phyloP scores from a whole-genome alignment of 2,797 vertebrate genomes.

The Hoplostethus atlanticus region DNA sequence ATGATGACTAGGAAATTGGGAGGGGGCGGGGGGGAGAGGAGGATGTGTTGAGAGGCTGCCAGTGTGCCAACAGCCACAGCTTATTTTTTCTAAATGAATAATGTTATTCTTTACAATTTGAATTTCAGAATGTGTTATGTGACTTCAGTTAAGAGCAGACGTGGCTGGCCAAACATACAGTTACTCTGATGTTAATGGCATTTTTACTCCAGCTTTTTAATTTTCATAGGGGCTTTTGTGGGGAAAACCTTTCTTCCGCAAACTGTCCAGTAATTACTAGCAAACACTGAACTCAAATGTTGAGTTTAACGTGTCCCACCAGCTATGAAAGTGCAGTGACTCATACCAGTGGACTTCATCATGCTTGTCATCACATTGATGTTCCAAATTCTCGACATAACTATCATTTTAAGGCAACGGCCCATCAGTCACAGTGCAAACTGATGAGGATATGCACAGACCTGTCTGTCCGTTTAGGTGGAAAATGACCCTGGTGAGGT shows the following conservation, averaged over 20 bases:
- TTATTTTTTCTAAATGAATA: conserved; percentile 40
- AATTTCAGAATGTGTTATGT: conserved; percentile 29
- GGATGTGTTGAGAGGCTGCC: conserved; percentile 56
- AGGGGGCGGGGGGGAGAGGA: conserved; percentile 4
- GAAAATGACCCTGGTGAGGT: not conserved
- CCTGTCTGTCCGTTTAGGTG: not conserved
- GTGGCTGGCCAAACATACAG: conserved; percentile 9
- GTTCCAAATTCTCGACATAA: not conserved
- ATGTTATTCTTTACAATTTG: conserved; percentile 49
- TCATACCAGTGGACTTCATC: not conserved
- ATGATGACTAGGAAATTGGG: conserved; percentile 54
- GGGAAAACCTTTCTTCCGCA: not conserved
- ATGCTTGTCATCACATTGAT: not conserved
- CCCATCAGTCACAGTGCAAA: not conserved
- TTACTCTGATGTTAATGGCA: not conserved
- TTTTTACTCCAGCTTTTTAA: not conserved
- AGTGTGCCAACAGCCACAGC: conserved; percentile 45
- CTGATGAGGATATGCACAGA: not conserved
- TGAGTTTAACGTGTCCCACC: not conserved
- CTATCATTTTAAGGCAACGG: conserved; percentile 3
- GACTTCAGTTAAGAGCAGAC: conserved; percentile 25
- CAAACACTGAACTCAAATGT: not conserved
- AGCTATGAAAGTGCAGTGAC: not conserved
- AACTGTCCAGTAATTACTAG: not conserved
- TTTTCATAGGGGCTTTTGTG: not conserved